Conservation (phyloP, 2,113 vertebrate genomes). For the Megaceryle torquata region DNA sequence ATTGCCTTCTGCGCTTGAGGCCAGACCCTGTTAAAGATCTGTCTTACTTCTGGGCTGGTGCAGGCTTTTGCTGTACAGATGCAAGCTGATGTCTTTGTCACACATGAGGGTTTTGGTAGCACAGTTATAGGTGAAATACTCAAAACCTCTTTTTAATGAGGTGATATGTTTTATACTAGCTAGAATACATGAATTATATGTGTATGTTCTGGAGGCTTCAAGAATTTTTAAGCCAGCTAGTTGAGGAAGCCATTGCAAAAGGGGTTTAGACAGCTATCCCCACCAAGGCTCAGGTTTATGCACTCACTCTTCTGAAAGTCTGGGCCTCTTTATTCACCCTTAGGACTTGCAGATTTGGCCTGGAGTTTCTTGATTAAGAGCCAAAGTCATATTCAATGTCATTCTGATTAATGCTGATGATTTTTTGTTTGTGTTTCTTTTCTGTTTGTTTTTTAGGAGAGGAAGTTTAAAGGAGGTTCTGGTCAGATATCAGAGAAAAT, state of each 20-base stretch:
- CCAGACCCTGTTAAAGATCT: background rate
- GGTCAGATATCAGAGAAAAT: conserved; percentile 91
- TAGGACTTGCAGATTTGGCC: background rate
- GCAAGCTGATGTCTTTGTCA: background rate
- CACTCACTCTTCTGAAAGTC: background rate
- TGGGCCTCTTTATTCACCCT: background rate
- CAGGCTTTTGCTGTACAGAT: background rate
- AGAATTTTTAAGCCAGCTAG: background rate
- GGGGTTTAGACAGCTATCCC: background rate
- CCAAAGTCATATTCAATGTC: background rate
- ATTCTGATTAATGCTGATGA: background rate
- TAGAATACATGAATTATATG: background rate
- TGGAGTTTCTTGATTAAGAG: background rate
- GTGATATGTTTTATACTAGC: background rate
- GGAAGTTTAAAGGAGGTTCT: conserved; percentile 93
- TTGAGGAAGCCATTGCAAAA: background rate
- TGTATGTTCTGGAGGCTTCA: background rate
- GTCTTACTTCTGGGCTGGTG: background rate
- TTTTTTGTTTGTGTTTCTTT: conserved; percentile 1
- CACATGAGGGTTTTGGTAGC: background rate
- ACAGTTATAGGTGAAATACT: background rate
- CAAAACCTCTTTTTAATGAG: background rate
- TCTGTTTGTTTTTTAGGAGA: conserved; percentile 78
- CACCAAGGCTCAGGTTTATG: background rate
- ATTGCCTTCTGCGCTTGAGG: background rate